Conservation (phyloP, 2,888 invertebrate species). For the Yponomeuta cagnagella region DNA sequence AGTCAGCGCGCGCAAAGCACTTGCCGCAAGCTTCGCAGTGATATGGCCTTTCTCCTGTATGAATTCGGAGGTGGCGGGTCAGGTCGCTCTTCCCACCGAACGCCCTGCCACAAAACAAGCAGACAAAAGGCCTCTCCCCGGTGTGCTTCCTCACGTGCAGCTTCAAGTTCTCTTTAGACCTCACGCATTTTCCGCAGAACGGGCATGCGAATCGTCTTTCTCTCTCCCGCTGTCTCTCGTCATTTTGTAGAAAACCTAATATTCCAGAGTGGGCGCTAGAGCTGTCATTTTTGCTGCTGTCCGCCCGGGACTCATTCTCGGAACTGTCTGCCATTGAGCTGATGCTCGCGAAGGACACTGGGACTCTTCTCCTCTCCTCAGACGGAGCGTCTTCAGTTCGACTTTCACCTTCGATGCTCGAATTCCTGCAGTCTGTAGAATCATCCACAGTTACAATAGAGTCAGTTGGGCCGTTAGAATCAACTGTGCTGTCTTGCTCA, state of each 20-base stretch:
- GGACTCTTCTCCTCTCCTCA: slow-evolving; percentile 49
- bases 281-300: slow-evolving; percentile 66
- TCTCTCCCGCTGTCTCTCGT: slow-evolving; percentile 74
- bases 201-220: slow-evolving; percentile 90
- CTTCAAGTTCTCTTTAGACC: slow-evolving; percentile 91
- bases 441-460: slow-evolving; percentile 66
- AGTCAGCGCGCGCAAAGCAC: slow-evolving; percentile 93
- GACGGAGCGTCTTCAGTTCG: slow-evolving; percentile 48
- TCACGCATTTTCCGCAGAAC: slow-evolving; percentile 92
- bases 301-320: slow-evolving; percentile 65
- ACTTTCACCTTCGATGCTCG: slow-evolving; percentile 56
- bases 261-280: slow-evolving; percentile 75
- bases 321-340: slow-evolving; percentile 73
- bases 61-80: slow-evolving; percentile 90
- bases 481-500: slow-evolving; percentile 84
- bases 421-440: slow-evolving; percentile 63
- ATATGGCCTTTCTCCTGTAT: slow-evolving; percentile 92
- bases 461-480: slow-evolving; percentile 77
- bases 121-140: slow-evolving; percentile 93
- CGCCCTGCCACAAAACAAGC: slow-evolving; percentile 90
- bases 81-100: slow-evolving; percentile 93
- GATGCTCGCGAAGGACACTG: slow-evolving; percentile 71
- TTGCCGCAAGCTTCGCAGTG: slow-evolving; percentile 95
- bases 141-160: slow-evolving; percentile 91
- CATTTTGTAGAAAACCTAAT: slow-evolving; percentile 79